Evolutionary conservation across 2,888 invertebrate genomes (phyloP), one percentile per base, ranked within the genome.

Genomic region (Graphium colonna): DNA sequence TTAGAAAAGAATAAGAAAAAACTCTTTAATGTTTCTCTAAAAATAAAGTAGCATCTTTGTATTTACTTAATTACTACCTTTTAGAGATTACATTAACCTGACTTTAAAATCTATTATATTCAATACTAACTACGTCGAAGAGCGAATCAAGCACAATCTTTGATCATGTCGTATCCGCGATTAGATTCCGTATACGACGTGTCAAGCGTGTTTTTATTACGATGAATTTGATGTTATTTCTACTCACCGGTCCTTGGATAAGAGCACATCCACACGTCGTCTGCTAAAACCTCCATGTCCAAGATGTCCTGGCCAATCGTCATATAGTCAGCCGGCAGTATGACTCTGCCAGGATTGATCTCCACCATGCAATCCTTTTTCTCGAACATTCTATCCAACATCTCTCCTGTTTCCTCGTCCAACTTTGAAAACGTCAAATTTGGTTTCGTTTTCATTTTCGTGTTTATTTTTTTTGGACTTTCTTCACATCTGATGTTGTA

Each of bases 191-290:
- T n/a, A n/a, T n/a, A n/a, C n/a, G n/a, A n/a, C n/a, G n/a, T n/a
- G n/a, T n/a, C n/a, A n/a, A n/a, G n/a, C n/a, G n/a, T n/a, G n/a
- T n/a, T n/a, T n/a, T n/a, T n/a, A n/a, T n/a, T n/a, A n/a, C n/a
- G n/a, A 26, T 26, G 7, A 26, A 26, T 26, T 5, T 26, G 7
- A 26, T 26, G 26, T 13, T 26, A 42, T 31, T 10, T 31, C 1
- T 10, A 73, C 85, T 81, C 73, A 96, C 97, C 97, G 65, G 97
- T 96, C 68, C 97, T 92, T 0, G 97, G 97, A 86, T 95, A 97
- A 8, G 97, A 97, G 41, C 95, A 92, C 76, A 97, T 90, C 94
- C 97, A 96, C 0, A 96, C 92, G 74, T 97, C 97, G 62, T 94
- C 94, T 2, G 93, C 90, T 50, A 92, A 85, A 1, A 96, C 92